A percentile compares a stretch with the other conserved stretches of the same genome.
Conservation (phyloP, 2,888 invertebrate species). For the Conchocele bisecta region DNA sequence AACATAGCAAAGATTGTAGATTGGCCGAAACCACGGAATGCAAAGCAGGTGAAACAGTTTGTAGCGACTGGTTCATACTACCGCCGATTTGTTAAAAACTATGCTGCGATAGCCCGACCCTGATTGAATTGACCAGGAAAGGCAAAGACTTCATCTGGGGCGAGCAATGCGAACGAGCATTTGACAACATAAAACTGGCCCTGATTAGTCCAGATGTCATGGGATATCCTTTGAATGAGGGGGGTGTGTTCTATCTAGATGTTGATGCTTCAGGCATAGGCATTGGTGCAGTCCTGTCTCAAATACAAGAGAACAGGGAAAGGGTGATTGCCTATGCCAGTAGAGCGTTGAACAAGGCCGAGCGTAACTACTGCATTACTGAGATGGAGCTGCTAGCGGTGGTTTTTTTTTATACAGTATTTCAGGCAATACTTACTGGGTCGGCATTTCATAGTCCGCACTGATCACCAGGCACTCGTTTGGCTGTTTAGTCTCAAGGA, state of each 20-base stretch:
- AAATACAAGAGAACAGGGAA: constrained; percentile 5
- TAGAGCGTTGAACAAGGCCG: constrained; percentile 8
- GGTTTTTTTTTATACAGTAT: constrained; percentile 8
- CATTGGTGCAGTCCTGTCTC: not conserved
- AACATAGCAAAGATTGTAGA: not conserved
- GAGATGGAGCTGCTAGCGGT: constrained; percentile 8
- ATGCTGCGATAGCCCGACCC: not conserved
- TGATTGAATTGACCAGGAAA: not conserved
- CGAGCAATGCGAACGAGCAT: not conserved
- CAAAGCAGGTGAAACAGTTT: constrained; percentile 15
- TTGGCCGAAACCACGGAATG: constrained; percentile 2
- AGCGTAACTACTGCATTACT: constrained; percentile 1
- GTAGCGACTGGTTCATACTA: not conserved
- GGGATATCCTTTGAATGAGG: constrained; percentile 8
- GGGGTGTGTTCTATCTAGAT: constrained; percentile 1
- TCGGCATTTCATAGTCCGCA: constrained; percentile 8
- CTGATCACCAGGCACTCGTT: constrained; percentile 26
- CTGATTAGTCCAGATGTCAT: constrained; percentile 6
- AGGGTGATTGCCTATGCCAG: constrained; percentile 3
- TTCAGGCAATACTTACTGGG: constrained; percentile 13
- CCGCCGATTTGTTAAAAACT: constrained; percentile 9
- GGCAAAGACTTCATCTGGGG: not conserved
- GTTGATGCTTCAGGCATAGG: constrained; percentile 2
- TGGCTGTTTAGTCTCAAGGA: constrained; percentile 15
- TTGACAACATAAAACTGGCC: not conserved